A percentile compares a stretch with the other conserved stretches of the same genome.
phyloP scores from a whole-genome alignment of 2,888 invertebrate species.

The Microctonus brassicae region DNA sequence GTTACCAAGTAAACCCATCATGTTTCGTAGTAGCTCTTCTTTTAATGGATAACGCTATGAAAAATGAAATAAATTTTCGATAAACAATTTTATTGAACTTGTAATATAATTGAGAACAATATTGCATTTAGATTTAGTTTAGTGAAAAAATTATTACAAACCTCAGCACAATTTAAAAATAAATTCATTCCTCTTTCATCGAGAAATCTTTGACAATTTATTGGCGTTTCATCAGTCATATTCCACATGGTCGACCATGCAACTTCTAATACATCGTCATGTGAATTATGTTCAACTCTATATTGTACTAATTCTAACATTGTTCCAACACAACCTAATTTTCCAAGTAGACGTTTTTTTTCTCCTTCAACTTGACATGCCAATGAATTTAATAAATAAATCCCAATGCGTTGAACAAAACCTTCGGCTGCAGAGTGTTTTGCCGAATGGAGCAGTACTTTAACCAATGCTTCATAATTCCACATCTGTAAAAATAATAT shows the following conservation, averaged over 20 bases:
- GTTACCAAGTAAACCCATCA: slow-evolving; percentile 98
- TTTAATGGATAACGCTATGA: slow-evolving; percentile 87
- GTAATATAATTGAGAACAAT: not conserved
- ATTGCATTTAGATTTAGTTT: no score
- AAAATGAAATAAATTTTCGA: slow-evolving; percentile 6
- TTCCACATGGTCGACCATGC: slow-evolving; percentile 99
- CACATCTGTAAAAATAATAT: slow-evolving; percentile 77
- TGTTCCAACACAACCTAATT: slow-evolving; percentile 85
- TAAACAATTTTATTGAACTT: no score
- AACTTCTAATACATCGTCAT: slow-evolving; percentile 96
- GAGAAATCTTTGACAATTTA: slow-evolving; percentile 93
- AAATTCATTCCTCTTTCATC: slow-evolving; percentile 90
- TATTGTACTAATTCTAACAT: slow-evolving; percentile 91
- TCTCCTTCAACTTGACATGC: slow-evolving; percentile 96
- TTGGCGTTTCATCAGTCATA: slow-evolving; percentile 94
- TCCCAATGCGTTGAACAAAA: slow-evolving; percentile 94
- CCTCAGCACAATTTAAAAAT: slow-evolving; percentile 89
- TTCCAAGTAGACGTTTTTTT: slow-evolving; percentile 92
- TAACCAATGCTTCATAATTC: slow-evolving; percentile 89
- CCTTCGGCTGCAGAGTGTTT: slow-evolving; percentile 87
- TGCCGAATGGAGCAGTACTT: slow-evolving; percentile 85
- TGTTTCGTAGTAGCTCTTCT: slow-evolving; percentile 92
- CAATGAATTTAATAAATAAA: slow-evolving; percentile 93
- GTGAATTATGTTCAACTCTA: slow-evolving; percentile 81
- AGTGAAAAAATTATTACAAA: slow-evolving; percentile 69